A percentile compares a stretch with the other conserved stretches of the same genome.
Conservation (phyloP, 23 tunicate genomes). For the Styela clava region DNA sequence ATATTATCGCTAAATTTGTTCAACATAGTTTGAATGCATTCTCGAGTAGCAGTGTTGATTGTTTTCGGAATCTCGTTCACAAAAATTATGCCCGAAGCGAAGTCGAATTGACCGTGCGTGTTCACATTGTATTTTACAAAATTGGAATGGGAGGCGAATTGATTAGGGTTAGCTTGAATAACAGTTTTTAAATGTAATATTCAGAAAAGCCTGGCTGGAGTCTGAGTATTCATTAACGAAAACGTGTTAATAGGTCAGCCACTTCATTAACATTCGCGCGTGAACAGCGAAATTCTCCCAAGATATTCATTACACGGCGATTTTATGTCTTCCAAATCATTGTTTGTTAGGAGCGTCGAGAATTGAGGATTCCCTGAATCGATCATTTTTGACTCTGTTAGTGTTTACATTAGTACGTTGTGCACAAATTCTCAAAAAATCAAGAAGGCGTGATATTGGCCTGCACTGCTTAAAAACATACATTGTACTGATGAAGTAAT, state of each 20-base stretch:
- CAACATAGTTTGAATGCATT: neutral
- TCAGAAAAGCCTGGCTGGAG: too few relatives aligned
- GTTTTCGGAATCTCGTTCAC: neutral
- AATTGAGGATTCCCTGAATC: neutral
- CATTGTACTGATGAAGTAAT: neutral
- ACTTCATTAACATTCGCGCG: neutral
- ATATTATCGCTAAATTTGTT: neutral
- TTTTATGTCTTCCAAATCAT: neutral
- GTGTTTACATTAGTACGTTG: neutral
- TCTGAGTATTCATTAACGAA: neutral
- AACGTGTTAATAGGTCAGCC: neutral
- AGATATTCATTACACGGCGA: neutral
- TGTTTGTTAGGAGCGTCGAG: neutral
- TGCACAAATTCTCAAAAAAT: too few relatives aligned
- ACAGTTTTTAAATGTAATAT: too few relatives aligned
- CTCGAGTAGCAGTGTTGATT: neutral
- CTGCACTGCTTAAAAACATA: neutral
- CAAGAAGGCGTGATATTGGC: neutral
- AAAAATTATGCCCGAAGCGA: neutral
- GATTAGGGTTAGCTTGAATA: too few relatives aligned
- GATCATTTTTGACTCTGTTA: neutral
- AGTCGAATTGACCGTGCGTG: neutral
- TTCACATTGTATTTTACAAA: neutral
- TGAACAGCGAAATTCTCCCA: neutral
- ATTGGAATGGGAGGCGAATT: too few relatives aligned